phyloP scores from a whole-genome alignment of 2,888 invertebrate genomes.

The Apoderus coryli region DNA sequence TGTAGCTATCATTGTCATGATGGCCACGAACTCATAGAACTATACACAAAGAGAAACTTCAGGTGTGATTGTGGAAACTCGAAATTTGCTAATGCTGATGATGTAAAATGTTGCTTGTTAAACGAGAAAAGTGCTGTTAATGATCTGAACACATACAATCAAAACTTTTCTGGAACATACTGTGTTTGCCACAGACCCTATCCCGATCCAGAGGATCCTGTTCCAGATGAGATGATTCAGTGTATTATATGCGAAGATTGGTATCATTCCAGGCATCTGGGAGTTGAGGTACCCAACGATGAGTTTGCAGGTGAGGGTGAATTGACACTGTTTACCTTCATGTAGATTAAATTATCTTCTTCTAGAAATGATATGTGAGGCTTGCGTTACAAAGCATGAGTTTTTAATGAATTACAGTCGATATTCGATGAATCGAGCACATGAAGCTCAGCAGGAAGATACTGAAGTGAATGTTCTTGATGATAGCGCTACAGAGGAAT shows the following conservation, averaged over 20 bases:
- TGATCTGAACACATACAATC: constrained; percentile 67
- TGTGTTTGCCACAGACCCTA: constrained; percentile 87
- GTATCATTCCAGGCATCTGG: constrained; percentile 76
- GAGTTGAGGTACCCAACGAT: constrained; percentile 39
- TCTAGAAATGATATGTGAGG: constrained; percentile 67
- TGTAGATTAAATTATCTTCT: constrained; percentile 4
- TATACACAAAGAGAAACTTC: constrained; percentile 93
- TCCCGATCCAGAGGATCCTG: constrained; percentile 75
- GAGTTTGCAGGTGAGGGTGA: constrained; percentile 25
- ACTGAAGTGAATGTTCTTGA: neutral
- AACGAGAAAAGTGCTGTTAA: constrained; percentile 50
- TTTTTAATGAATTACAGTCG: constrained; percentile 57
- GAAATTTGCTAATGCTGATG: constrained; percentile 41
- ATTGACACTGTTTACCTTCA: neutral
- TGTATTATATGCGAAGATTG: constrained; percentile 96
- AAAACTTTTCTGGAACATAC: constrained; percentile 87
- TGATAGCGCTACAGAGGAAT: constrained; percentile 3
- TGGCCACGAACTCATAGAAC: constrained; percentile 84
- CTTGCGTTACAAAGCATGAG: constrained; percentile 59
- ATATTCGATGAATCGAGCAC: too few relatives aligned
- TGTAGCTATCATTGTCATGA: constrained; percentile 93
- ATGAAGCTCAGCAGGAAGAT: too few relatives aligned
- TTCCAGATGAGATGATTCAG: constrained; percentile 89
- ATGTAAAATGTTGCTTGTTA: constrained; percentile 51
- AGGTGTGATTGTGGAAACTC: constrained; percentile 90